Percentiles rank a stretch among this genome's conserved stretches.
These are phyloP conservation scores for Mormyrus lacerda DNA, from an alignment of 2,113 vertebrate genomes.

Conservation along the genomic window DNA sequence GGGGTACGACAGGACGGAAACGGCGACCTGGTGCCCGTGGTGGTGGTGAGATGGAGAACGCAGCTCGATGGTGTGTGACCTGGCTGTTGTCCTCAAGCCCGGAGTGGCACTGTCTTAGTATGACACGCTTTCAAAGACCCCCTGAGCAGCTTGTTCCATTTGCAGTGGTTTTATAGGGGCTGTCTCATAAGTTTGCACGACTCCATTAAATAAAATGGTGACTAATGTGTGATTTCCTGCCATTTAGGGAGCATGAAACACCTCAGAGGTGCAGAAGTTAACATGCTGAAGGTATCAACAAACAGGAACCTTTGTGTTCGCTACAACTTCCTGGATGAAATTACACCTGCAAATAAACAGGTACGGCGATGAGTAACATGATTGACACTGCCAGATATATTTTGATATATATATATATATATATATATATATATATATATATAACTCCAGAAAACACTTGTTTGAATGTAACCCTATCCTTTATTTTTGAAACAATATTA, in stretches of 20 bases:
- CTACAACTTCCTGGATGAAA: slow-evolving; percentile 39
- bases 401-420: background rate
- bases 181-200: background rate
- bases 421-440: background rate
- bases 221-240: background rate
- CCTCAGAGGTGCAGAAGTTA: slow-evolving; percentile 51
- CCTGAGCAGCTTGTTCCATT: background rate
- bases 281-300: slow-evolving; percentile 38
- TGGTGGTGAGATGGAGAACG: slow-evolving; percentile 50
- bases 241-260: slow-evolving; percentile 40
- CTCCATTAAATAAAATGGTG: background rate
- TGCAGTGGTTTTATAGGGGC: background rate
- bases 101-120: background rate
- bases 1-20: slow-evolving; percentile 23
- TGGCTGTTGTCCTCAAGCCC: background rate
- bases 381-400: background rate
- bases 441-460: background rate
- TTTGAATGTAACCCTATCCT: background rate
- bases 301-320: slow-evolving; percentile 53
- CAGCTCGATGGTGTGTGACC: slow-evolving; percentile 50
- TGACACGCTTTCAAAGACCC: background rate
- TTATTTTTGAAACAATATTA: background rate
- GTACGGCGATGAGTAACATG: slow-evolving; percentile 43
- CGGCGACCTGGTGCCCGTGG: slow-evolving; percentile 45
- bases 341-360: slow-evolving; percentile 17